A percentile compares a stretch with the other conserved stretches of the same genome.
phyloP scores from a whole-genome alignment of 2,797 vertebrate genomes.

The Darevskia mixta region DNA sequence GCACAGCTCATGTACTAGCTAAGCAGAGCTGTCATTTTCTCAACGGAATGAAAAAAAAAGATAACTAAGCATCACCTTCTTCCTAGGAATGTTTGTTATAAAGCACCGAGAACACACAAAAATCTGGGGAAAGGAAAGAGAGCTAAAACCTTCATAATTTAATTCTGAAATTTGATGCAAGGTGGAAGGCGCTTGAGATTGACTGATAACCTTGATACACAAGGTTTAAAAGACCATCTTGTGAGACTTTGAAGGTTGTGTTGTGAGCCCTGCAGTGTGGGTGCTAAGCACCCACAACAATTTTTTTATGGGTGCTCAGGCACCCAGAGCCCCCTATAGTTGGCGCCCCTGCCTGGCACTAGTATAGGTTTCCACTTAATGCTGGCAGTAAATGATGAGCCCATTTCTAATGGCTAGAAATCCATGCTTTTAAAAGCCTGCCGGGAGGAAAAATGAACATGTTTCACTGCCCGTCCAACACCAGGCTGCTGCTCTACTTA shows the following conservation, averaged over 20 bases:
- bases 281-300: too few species aligned
- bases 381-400: neutral
- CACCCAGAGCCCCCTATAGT: too few species aligned
- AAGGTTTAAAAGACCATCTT: neutral
- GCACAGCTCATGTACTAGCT: neutral
- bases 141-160: neutral
- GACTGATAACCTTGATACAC: too few species aligned
- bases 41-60: neutral
- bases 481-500: neutral
- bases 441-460: neutral
- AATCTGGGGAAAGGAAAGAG: neutral
- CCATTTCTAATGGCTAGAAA: neutral
- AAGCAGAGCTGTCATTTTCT: neutral
- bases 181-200: neutral
- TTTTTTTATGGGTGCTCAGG: too few species aligned
- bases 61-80: neutral
- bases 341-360: neutral
- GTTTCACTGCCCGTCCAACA: neutral
- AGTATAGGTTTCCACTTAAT: neutral
- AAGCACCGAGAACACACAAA: neutral
- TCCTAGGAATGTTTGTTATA: slow-evolving; percentile 6
- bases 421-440: neutral
- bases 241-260: too few species aligned
- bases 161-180: neutral
- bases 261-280: too few species aligned